phyloP scores from a whole-genome alignment of 2,888 invertebrate genomes.

The Philereme vetulata region DNA sequence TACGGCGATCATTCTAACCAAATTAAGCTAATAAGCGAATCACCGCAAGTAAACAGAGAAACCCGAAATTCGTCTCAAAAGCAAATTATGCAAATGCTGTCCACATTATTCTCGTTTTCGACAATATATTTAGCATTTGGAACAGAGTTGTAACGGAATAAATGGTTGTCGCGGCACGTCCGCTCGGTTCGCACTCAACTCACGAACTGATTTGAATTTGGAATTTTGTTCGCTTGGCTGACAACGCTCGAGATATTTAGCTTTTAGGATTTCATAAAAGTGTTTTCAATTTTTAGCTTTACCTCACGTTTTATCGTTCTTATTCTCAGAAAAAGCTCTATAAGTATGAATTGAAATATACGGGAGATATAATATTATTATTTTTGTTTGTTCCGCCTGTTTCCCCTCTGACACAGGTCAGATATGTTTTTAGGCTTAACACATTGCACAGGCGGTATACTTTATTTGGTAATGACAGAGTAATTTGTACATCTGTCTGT shows the following conservation, averaged over 20 bases:
- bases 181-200: conserved; percentile 70
- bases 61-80: conserved; percentile 59
- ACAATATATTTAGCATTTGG: conserved; percentile 75
- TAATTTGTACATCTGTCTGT: no score
- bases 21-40: conserved; percentile 49
- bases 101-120: conserved; percentile 71
- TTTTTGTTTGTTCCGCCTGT: no score
- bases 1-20: conserved; percentile 40
- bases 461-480: no score
- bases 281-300: conserved; percentile 14
- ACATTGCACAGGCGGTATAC: no score
- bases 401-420: no score
- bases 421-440: no score
- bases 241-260: conserved; percentile 53
- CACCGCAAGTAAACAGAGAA: conserved; percentile 49
- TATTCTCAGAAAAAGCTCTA: neutral
- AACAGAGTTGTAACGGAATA: conserved; percentile 75
- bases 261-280: conserved; percentile 42
- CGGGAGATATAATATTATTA: no score
- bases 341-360: no score
- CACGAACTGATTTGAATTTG: conserved; percentile 81
- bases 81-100: conserved; percentile 69
- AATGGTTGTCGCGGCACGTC: conserved; percentile 72
- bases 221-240: conserved; percentile 68
- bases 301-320: conserved; percentile 39